Evolutionary conservation across 2,888 invertebrate species (phyloP), one percentile per base, ranked within the genome.

Genomic region (Eubasilissa splendida): DNA sequence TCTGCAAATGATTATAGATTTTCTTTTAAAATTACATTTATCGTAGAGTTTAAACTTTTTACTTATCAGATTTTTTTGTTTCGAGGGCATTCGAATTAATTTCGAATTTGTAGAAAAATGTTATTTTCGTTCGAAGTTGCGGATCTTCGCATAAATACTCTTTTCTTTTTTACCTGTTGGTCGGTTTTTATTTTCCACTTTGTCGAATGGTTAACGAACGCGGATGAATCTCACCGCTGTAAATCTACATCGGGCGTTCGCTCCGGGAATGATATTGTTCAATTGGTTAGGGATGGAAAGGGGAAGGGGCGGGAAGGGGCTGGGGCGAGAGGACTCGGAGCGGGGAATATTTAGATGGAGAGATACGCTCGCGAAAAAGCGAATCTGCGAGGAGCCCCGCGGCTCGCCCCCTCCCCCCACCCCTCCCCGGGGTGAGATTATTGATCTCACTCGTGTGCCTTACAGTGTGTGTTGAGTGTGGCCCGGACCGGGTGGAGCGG

Each of bases 361-460:
- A 80, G 84, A 84, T 83, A 81, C 81, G 84, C 81, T 84, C 81
- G 81, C 82, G 84, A 84, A 84, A 84, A 84, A 84, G 84, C 79
- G 83, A 81, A 83, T 83, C 83, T 83, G 77, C 74, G 80, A 70
- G 81, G 85, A 85, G 88, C 83, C 79, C 68, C 68, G 80, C 59
- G 79, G 85, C 85, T 88, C 86, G 87, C 88, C 88, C 89, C 89
- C 88, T 88, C 88, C 87, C 85, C 42, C 7, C 88, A 87, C 88
- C 88, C 87, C 85, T 88, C 87, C 88, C 88, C 88, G 87, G 87
- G 90, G 91, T 83, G 84, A 84, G 84, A 84, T 84, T 84, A 84
- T 84, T 84, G 84, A 84, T 84, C 84, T 84, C 82, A 76, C 82
- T 83, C 77, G 82, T 79, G 79, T 82, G 82, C 77, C 78, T 82